Evolutionary conservation across 2,888 invertebrate genomes (phyloP).

Genomic region (Harpagoxenus sublaevis): DNA sequence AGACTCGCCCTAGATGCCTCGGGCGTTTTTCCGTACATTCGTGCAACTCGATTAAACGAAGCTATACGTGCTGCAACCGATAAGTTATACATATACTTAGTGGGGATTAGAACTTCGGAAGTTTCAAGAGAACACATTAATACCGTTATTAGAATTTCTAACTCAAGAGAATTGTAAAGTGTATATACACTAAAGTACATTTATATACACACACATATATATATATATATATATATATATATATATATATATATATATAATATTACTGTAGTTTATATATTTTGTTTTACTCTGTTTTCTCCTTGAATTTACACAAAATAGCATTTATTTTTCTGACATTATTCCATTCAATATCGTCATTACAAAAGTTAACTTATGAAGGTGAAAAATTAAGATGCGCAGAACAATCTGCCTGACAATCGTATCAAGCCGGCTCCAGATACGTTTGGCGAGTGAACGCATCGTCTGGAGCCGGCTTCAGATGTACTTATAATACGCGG

Average conservation of each 20-base stretch:
- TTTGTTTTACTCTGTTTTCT: neutral
- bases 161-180: neutral
- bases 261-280: neutral
- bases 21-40: constrained; percentile 14
- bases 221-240: too few relatives aligned
- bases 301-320: neutral
- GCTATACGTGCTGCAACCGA: neutral
- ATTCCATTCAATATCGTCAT: neutral
- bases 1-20: constrained; percentile 20
- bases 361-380: neutral
- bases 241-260: neutral
- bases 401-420: neutral
- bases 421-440: too few relatives aligned
- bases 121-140: neutral
- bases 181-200: neutral
- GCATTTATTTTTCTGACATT: neutral
- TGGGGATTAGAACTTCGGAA: neutral
- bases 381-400: neutral
- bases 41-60: constrained; percentile 19
- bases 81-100: neutral
- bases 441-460: too few relatives aligned
- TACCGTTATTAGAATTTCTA: neutral
- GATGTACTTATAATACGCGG: neutral
- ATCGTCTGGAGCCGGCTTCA: too few relatives aligned
- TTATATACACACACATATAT: neutral